phyloP scores from a whole-genome alignment of 2,888 invertebrate species.

The Globia sparganii region DNA sequence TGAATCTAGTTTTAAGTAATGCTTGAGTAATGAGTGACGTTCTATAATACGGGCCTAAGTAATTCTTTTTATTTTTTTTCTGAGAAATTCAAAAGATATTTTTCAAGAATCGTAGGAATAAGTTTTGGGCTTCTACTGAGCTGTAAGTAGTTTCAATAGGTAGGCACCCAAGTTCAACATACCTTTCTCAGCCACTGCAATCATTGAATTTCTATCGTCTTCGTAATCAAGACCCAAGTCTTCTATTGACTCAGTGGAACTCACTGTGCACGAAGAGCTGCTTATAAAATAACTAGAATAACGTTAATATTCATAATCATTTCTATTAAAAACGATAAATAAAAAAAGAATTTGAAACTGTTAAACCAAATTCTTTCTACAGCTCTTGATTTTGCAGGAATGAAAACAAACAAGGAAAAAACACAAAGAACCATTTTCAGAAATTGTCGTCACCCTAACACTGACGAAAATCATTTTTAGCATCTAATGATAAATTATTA shows the following conservation, averaged over 20 bases:
- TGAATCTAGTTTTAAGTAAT: no score
- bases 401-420: background rate
- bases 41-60: no score
- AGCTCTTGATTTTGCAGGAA: background rate
- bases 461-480: background rate
- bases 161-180: slow-evolving; percentile 16
- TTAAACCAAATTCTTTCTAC: background rate
- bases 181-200: slow-evolving; percentile 79
- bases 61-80: background rate
- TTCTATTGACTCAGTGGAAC: slow-evolving; percentile 77
- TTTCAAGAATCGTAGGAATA: background rate
- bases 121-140: background rate
- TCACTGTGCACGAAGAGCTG: slow-evolving; percentile 38
- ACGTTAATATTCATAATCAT: background rate
- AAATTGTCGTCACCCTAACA: slow-evolving; percentile 42
- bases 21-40: no score
- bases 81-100: background rate
- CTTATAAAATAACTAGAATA: slow-evolving; percentile 41
- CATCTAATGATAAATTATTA: no score
- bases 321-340: background rate
- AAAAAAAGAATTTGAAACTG: background rate
- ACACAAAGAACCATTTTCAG: background rate
- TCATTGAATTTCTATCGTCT: slow-evolving; percentile 86
- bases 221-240: slow-evolving; percentile 80
- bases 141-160: slow-evolving; percentile 1